Conservation (phyloP, 2,113 vertebrate species). For the Ramphastos sulfuratus region DNA sequence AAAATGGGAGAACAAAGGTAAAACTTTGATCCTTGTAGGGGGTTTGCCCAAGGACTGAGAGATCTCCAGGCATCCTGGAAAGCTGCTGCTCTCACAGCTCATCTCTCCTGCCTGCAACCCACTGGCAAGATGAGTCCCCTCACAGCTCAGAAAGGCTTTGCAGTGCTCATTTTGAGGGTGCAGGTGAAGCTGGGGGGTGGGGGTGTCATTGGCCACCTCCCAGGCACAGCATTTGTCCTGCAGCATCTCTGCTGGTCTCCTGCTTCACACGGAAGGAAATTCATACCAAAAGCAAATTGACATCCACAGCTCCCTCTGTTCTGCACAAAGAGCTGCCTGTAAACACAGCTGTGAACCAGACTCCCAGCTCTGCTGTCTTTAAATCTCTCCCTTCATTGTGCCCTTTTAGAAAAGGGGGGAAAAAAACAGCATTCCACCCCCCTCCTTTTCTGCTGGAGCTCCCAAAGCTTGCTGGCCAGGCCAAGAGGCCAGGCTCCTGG, state of each 20-base stretch:
- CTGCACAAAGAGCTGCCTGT: slow-evolving; percentile 37
- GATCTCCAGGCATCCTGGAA: background rate
- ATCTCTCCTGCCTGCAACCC: background rate
- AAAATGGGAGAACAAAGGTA: background rate
- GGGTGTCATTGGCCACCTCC: background rate
- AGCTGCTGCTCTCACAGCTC: background rate
- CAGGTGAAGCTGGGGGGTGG: background rate
- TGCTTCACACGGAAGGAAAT: background rate
- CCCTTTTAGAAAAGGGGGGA: background rate
- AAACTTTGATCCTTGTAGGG: background rate
- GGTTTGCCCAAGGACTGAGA: background rate
- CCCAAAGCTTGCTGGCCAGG: background rate
- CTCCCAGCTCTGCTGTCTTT: background rate
- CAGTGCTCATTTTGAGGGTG: background rate
- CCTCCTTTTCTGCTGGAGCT: background rate
- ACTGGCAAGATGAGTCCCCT: background rate
- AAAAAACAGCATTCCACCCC: background rate
- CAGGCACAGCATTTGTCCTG: background rate
- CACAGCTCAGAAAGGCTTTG: background rate
- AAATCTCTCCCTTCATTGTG: background rate
- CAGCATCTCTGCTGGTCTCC: background rate
- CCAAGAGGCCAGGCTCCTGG: accelerated
- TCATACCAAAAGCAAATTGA: background rate
- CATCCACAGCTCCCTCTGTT: background rate
- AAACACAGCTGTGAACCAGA: slow-evolving; percentile 13